These are phyloP conservation scores for Spilosoma lubricipeda DNA, from an alignment of 2,888 invertebrate species.

Conservation along the genomic window DNA sequence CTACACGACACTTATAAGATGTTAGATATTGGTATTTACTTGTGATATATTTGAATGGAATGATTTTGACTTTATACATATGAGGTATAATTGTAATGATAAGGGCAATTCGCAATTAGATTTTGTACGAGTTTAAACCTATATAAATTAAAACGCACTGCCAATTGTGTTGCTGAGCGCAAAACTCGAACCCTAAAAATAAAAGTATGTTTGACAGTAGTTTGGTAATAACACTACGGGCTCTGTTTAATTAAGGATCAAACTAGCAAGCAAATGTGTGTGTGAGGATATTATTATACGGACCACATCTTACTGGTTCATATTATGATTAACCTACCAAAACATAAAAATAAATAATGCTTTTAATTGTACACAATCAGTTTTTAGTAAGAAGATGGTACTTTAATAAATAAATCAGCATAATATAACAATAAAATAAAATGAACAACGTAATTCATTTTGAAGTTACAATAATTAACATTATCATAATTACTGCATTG, in stretches of 20 bases:
- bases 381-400: neutral
- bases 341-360: neutral
- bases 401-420: slow-evolving; percentile 5
- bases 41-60: neutral
- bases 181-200: too few species aligned
- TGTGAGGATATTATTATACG: too few species aligned
- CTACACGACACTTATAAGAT: slow-evolving; percentile 30
- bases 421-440: slow-evolving; percentile 14
- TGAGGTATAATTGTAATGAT: neutral
- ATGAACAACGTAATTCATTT: slow-evolving; percentile 15
- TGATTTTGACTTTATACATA: neutral
- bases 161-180: too few species aligned
- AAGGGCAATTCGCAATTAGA: too few species aligned
- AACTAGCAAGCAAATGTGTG: too few species aligned
- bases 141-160: too few species aligned
- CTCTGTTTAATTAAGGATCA: too few species aligned
- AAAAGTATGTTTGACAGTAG: too few species aligned
- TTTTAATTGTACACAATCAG: neutral
- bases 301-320: neutral
- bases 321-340: neutral
- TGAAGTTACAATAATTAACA: slow-evolving; percentile 16
- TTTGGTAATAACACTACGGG: too few species aligned
- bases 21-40: neutral
- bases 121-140: too few species aligned
- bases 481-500: slow-evolving; percentile 4